Base-by-base conservation (phyloP, 1,140 invertebrate species). In the Galleria mellonella region DNA sequence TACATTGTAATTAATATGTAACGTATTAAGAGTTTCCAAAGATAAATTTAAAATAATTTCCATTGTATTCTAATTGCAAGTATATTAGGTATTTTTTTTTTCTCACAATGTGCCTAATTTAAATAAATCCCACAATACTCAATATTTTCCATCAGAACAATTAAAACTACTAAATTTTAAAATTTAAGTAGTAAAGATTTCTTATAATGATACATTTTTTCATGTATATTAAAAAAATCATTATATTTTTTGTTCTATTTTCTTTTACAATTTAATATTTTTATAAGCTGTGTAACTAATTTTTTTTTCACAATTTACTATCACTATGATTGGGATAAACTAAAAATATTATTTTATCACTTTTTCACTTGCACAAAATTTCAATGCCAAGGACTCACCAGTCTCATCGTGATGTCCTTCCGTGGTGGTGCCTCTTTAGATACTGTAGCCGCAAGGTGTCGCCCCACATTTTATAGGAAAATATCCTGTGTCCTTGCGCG, bases 371-470 rank as follows among this genome's bases (percentile, higher is more conserved):
- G 40, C 58, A 62, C 63, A 53, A 55, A 62, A 56, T 29, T 56
- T 47, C 32, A 66, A 32, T 45, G 59, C 49, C 65, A 75, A 84
- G 81, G 81, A 84, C 81, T 84, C 72, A 84, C 81, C 81, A 81
- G 67, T 58, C 79, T 84, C 78, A 84, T 82, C 32, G 67, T 73
- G 55, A 62, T 71, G 72, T 84, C 81, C 77, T 84, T 82, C 72
- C 62, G 55, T 62, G 56, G 55, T 63, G 62, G 63, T 62, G 62
- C 44, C 67, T 61, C 53, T 65, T 62, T 58, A 51, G 65, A 65
- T 58, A 81, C 72, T 84, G 77, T 84, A 70, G 36, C 62, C 59
- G 51, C 37, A 50, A 57, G 72, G 66, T 65, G 71, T 77, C 76
- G 69, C 53, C 47, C 56, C 53, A 69, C 59, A 74, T 78, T 79